Conservation (phyloP, 2,888 invertebrate species). For the Parnassius apollo region DNA sequence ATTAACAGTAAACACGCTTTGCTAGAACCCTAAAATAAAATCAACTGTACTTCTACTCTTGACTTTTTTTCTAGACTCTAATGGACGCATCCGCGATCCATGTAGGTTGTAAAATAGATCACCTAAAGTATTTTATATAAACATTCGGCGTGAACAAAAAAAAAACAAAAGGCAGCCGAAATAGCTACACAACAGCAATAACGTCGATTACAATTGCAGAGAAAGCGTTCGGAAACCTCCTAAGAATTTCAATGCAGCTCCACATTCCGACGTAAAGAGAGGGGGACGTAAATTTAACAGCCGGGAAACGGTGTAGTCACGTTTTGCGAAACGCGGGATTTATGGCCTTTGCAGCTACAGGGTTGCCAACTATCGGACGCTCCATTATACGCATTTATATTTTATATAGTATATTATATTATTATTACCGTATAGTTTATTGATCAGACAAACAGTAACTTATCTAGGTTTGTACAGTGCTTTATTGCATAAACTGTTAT, state of each 20-base stretch:
- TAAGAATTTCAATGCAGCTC: slow-evolving; percentile 22
- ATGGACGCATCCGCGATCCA: not conserved
- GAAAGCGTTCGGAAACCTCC: slow-evolving; percentile 4
- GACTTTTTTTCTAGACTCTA: too few relatives aligned
- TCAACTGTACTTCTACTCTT: too few relatives aligned
- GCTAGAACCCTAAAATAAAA: too few relatives aligned
- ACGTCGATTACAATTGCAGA: slow-evolving; percentile 13
- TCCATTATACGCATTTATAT: too few relatives aligned
- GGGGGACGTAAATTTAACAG: slow-evolving; percentile 37
- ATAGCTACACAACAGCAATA: slow-evolving; percentile 16
- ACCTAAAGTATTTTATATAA: too few relatives aligned
- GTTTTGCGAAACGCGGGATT: slow-evolving; percentile 37
- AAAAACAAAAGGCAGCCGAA: slow-evolving; percentile 7
- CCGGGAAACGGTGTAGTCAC: slow-evolving; percentile 38
- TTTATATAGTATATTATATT: too few relatives aligned
- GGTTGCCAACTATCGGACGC: slow-evolving; percentile 1
- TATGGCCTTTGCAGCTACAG: slow-evolving; percentile 33
- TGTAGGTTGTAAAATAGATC: too few relatives aligned
- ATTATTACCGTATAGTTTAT: too few relatives aligned
- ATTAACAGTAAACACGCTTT: too few relatives aligned
- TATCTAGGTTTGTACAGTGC: too few relatives aligned
- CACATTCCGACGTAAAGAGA: slow-evolving; percentile 34
- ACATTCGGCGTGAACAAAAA: not conserved
- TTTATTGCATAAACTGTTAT: too few relatives aligned
- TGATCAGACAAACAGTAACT: too few relatives aligned